phyloP scores from a whole-genome alignment of 1,140 invertebrate genomes.

The Leptestheria dahalacensis region DNA sequence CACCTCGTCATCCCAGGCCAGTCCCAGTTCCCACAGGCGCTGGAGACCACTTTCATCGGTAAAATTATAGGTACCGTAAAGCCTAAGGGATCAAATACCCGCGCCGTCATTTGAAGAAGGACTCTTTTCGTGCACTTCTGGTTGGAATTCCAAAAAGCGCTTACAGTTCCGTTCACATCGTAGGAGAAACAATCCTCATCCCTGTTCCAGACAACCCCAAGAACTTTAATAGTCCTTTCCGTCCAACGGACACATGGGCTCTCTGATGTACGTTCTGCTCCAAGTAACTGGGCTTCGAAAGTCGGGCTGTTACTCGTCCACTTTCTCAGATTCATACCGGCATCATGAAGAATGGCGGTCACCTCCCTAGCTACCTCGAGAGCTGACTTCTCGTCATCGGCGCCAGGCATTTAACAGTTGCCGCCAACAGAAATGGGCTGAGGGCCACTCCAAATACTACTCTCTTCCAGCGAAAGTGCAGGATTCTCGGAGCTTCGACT shows the following conservation, averaged over 20 bases:
- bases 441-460: slow-evolving; percentile 24
- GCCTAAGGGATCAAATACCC: slow-evolving; percentile 14
- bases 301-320: slow-evolving; percentile 21
- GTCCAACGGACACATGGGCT: slow-evolving; percentile 13
- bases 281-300: slow-evolving; percentile 27
- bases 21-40: slow-evolving; percentile 7
- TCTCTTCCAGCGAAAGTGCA: slow-evolving; percentile 15
- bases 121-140: slow-evolving; percentile 8
- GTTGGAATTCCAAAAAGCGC: not conserved
- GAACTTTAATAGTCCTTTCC: slow-evolving; percentile 15
- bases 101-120: slow-evolving; percentile 2
- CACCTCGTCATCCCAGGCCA: slow-evolving; percentile 15
- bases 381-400: slow-evolving; percentile 18
- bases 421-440: slow-evolving; percentile 26
- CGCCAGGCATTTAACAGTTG: slow-evolving; percentile 18
- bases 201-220: slow-evolving; percentile 21
- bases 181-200: not conserved
- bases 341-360: slow-evolving; percentile 18
- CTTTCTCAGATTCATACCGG: slow-evolving; percentile 23
- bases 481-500: not conserved
- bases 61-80: slow-evolving; percentile 9
- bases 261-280: slow-evolving; percentile 13
- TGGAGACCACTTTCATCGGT: slow-evolving; percentile 9
- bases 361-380: slow-evolving; percentile 17
- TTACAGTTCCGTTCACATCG: no score